Evolutionary conservation across 2,888 invertebrate genomes (phyloP).

Genomic region (Acleris literana): DNA sequence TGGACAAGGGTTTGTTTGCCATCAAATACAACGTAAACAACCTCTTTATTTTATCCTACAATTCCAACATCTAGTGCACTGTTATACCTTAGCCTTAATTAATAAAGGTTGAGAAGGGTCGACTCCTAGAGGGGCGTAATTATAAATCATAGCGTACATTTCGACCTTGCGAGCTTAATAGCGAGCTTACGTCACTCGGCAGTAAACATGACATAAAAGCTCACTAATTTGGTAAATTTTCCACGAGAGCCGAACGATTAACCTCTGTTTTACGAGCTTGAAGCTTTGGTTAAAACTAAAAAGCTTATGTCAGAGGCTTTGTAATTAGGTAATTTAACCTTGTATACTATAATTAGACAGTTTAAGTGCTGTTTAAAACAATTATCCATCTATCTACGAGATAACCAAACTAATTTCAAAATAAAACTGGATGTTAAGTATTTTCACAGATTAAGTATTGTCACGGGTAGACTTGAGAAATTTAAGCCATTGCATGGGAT

Average conservation of each 20-base stretch:
- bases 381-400: no score
- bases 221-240: conserved; percentile 20
- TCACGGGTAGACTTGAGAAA: no score
- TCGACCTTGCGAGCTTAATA: conserved; percentile 31
- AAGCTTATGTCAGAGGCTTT: conserved; percentile 8
- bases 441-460: background rate
- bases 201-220: conserved; percentile 29
- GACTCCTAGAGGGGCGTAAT: conserved; percentile 14
- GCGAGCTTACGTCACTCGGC: conserved; percentile 23
- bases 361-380: background rate
- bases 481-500: no score
- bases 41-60: no score
- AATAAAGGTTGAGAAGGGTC: conserved; percentile 20
- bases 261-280: conserved; percentile 27
- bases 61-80: background rate
- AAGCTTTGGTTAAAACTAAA: conserved; percentile 3
- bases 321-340: conserved; percentile 5
- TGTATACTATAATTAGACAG: no score
- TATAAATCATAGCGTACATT: conserved; percentile 23
- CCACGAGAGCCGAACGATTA: conserved; percentile 21
- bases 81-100: conserved; percentile 4
- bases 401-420: no score
- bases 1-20: no score
- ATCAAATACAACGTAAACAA: no score
- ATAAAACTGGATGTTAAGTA: no score